Base-by-base conservation (phyloP, 1,140 invertebrate species). In the Aphaenogaster ashmeadi region DNA sequence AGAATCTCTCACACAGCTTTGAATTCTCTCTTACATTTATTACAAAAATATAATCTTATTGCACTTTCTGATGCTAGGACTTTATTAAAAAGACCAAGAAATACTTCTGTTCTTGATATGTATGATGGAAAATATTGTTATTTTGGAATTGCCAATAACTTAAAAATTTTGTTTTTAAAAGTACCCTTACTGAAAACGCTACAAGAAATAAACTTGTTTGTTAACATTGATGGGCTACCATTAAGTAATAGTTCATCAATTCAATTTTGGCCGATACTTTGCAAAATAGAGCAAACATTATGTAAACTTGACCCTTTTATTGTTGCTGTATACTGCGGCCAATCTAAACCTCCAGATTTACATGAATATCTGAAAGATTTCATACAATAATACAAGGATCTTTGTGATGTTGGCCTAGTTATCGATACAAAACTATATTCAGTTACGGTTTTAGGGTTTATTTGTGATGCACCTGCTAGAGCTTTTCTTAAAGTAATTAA, bases 271-370 rank as follows among this genome's bases (percentile, higher is more conserved):
- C 71, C 38, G 4, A 74, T 74, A 56, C 50, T 74, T 11, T 74
- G 71, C 9, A 74, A 74, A 38, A 74, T 74, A 54, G 33, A 74
- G 56, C 50, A 74, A 56, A 38, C 71, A 36, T 74, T 74, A 21
- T 56, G 33, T 56, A 74, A 74, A 74, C 33, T 74, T 56, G 50
- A 74, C 0, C 50, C 18, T 54, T 74, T 54, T 38, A 56, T 74
- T 54, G 18, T 74, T 38, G 71, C 71, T 74, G 33, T 74, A n/a
- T 74, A 56, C 9, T 74, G 71, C 9, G 50, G 8, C 4, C 71
- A 74, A 54, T 74, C 18, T n/a, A 74, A 74, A 74, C 71, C 18
- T 54, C 9, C 33, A 54, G 18, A 74, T 74, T 0, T 74, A 72
- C 13, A 52, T 36, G 47, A 74, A 74, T 74, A 54, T 74, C 0